Conservation (phyloP, 2,113 vertebrate species). For the Nothocercus nigrocapillus region DNA sequence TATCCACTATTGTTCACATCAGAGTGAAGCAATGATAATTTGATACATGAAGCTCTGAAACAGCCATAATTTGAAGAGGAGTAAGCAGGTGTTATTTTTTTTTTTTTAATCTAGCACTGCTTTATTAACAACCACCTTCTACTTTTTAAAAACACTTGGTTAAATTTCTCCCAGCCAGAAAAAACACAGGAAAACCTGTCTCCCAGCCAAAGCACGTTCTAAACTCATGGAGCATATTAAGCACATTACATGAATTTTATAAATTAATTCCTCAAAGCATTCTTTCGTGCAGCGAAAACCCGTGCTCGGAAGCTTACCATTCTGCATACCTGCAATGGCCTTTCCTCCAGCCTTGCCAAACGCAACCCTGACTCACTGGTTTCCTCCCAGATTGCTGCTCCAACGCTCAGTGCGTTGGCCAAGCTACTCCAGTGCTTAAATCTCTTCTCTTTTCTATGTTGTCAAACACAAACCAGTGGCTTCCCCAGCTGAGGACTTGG, state of each 20-base stretch:
- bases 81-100: slow-evolving; percentile 55
- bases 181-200: neutral
- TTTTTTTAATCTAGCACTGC: slow-evolving; percentile 24
- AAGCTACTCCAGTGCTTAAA: neutral
- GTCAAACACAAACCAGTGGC: fast-evolving
- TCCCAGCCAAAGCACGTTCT: neutral
- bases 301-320: neutral
- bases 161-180: neutral
- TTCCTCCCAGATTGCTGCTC: neutral
- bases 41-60: slow-evolving; percentile 1
- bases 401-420: neutral
- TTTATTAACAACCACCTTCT: slow-evolving; percentile 36
- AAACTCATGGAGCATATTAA: neutral
- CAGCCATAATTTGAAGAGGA: slow-evolving; percentile 26
- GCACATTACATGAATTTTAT: neutral
- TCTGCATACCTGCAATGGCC: neutral
- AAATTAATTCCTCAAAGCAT: neutral
- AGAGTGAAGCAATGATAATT: slow-evolving; percentile 49
- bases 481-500: neutral
- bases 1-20: slow-evolving; percentile 10
- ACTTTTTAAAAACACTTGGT: slow-evolving; percentile 4
- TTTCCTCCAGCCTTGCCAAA: neutral
- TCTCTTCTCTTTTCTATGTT: neutral
- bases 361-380: neutral
- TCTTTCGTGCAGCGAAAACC: neutral